phyloP scores from a whole-genome alignment of 30 jellyfish, hydroid and myxozoan species.

The Hydractinia symbiolongicarpus region DNA sequence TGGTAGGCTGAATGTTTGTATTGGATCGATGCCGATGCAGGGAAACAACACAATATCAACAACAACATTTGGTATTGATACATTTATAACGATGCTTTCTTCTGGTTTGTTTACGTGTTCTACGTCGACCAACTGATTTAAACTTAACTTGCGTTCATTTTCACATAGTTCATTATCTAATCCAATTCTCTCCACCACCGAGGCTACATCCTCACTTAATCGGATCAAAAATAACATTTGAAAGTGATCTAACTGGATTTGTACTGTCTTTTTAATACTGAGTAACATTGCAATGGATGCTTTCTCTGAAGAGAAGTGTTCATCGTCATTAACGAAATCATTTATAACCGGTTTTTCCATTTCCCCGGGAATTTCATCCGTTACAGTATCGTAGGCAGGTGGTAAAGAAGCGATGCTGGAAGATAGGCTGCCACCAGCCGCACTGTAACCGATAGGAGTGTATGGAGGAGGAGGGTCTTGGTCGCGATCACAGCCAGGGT shows the following conservation, averaged over 20 bases:
- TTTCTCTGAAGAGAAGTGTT: background rate
- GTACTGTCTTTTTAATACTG: constrained; percentile 46
- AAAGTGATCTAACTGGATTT: constrained; percentile 86
- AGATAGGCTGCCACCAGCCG: background rate
- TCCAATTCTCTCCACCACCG: constrained; percentile 42
- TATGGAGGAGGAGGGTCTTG: constrained; percentile 49
- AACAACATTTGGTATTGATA: constrained; percentile 53
- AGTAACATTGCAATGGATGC: constrained; percentile 48
- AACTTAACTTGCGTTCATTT: background rate
- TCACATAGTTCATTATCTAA: constrained; percentile 46
- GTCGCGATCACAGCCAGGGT: background rate
- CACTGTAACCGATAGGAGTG: background rate
- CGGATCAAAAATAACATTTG: constrained; percentile 78
- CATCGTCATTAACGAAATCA: constrained; percentile 1
- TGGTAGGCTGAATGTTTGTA: constrained; percentile 20
- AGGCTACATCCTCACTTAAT: constrained; percentile 62
- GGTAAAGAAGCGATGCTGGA: constrained; percentile 27
- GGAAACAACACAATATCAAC: constrained; percentile 66
- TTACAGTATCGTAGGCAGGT: constrained; percentile 33
- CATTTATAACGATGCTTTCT: constrained; percentile 35
- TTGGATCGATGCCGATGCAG: constrained; percentile 46
- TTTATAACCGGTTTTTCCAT: constrained; percentile 7
- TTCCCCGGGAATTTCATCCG: constrained; percentile 14
- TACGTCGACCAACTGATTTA: background rate
- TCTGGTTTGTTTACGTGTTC: background rate